Conservation (phyloP, 2,888 invertebrate species). For the Amiota mariae region DNA sequence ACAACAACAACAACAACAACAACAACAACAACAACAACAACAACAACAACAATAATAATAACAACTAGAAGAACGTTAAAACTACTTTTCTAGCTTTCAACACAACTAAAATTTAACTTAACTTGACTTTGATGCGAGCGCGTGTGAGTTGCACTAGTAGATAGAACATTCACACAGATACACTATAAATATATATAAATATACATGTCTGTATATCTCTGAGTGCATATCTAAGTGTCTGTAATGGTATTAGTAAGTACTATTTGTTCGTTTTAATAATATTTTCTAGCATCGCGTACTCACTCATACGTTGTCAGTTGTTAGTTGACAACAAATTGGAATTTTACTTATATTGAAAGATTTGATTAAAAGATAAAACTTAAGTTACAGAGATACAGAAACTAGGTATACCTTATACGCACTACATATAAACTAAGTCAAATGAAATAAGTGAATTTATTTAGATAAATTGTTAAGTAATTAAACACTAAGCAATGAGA, state of each 20-base stretch:
- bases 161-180: no score
- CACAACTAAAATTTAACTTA: slow-evolving; percentile 23
- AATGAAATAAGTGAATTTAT: no score
- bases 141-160: slow-evolving; percentile 13
- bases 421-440: no score
- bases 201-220: not conserved
- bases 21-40: not conserved
- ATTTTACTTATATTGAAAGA: not conserved
- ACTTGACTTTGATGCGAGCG: slow-evolving; percentile 24
- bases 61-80: no score
- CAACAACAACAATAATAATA: no score
- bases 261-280: slow-evolving; percentile 6
- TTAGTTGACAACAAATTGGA: slow-evolving; percentile 1
- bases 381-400: no score
- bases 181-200: not conserved
- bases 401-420: no score
- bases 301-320: not conserved
- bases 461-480: no score
- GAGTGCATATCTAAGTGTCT: not conserved
- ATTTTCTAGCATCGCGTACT: not conserved
- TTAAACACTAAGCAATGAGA: no score
- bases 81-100: slow-evolving; percentile 26
- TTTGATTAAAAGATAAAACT: no score
- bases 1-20: slow-evolving; percentile 3
- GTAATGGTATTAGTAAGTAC: not conserved